These are phyloP conservation scores for Sinella curviseta DNA, from an alignment of 1,140 invertebrate species.

Conservation along the genomic window DNA sequence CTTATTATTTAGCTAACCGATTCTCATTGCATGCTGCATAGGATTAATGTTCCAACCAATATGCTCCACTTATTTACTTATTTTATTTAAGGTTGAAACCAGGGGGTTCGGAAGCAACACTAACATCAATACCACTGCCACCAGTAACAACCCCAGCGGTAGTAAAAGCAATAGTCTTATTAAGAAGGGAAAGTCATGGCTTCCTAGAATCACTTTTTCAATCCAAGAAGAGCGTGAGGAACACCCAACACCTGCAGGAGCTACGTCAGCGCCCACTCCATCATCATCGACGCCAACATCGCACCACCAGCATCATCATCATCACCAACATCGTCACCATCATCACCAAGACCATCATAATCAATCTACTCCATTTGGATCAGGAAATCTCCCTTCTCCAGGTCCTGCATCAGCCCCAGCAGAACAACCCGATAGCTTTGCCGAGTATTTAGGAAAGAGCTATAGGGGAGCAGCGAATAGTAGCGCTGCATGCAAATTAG, in stretches of 20 bases:
- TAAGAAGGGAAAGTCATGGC: slow-evolving; percentile 17
- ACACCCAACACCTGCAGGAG: slow-evolving; percentile 24
- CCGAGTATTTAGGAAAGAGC: background rate
- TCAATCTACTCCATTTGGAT: background rate
- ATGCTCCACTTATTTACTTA: no score
- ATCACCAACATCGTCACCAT: slow-evolving; percentile 9
- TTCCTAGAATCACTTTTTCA: slow-evolving; percentile 16
- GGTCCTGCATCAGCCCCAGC: background rate
- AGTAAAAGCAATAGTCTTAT: slow-evolving; percentile 13
- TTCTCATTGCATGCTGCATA: no score
- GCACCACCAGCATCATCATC: slow-evolving; percentile 2
- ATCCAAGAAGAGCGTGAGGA: slow-evolving; percentile 22
- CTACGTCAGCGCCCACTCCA: background rate
- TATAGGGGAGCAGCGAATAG: background rate
- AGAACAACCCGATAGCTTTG: background rate
- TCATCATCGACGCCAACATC: slow-evolving; percentile 3
- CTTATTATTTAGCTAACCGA: no score
- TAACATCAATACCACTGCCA: background rate
- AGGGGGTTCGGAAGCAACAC: slow-evolving; percentile 15
- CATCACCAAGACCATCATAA: background rate
- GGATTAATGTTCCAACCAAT: no score
- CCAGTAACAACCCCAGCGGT: background rate
- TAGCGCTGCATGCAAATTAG: background rate
- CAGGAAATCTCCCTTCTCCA: no score
- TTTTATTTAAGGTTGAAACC: no score